Base-by-base conservation (phyloP, 2,797 vertebrate genomes). In the Hipposideros larvatus region DNA sequence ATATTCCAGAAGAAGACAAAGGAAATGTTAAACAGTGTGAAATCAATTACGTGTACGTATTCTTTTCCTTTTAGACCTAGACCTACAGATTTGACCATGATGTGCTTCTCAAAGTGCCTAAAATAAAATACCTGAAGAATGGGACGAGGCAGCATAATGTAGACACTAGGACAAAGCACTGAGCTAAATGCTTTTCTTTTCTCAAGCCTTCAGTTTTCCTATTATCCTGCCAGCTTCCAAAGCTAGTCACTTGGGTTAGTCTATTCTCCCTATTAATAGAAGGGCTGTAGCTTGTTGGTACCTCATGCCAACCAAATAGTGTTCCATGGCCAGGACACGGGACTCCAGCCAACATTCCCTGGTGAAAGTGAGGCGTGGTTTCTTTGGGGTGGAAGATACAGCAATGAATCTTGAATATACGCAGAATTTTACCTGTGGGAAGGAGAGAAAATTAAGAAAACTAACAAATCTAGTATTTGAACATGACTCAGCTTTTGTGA, bases 1-100 rank as follows among this genome's bases (percentile, higher is more conserved):
- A 99, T 87, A 98, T 99, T 94, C 98, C 99, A n/a, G 99, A 99
- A 70, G 99, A 99, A 98, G 99, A 99, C 98, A 98, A 99, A 97
- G 99, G 99, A 96, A 99, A 99, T 1, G 99, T 99, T 96, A 99
- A 99, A 97, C 99, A 99, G 79, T 99, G 99, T 97, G 99, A 99
- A 99, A 95, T 99, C 98, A 99, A 99, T 98, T 99, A 99, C 0
- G 99, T 99, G 99, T 99, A 98, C 0, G 99, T 99, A 97, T n/a
- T 87, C 89, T 18, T 91, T 46, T 92, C 51, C 71, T 77, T 48
- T 68, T 19, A 87, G 51, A 85, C 37, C 37, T 19, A 87, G 51
- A 85, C 37, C 37, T 51, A 59, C 26, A 55, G 26, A 19, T 24
- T n/a, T 78, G 91, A 24, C 11, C 41, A 21, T 26, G 28, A 66